Evolutionary conservation across 1,140 invertebrate genomes (phyloP).

Genomic region (Philopotamus ludificatus): DNA sequence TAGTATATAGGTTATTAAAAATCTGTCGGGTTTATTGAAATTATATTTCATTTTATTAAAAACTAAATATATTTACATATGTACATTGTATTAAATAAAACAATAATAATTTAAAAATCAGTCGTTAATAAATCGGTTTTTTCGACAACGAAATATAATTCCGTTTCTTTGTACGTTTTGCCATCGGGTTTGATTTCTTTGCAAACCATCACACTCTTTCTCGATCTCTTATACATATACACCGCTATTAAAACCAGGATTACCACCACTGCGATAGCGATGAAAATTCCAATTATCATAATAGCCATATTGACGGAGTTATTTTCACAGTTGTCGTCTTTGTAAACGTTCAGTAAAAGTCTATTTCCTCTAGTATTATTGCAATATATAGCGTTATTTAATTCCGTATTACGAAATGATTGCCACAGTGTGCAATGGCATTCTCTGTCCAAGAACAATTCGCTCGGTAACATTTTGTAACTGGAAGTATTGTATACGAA

Average conservation of each 20-base stretch:
- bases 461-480: constrained; percentile 58
- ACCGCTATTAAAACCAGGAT: constrained; percentile 48
- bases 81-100: too few species aligned
- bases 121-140: constrained; percentile 76
- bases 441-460: constrained; percentile 59
- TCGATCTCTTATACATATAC: constrained; percentile 47
- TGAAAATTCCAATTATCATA: not conserved
- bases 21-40: too few species aligned
- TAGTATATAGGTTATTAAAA: too few species aligned
- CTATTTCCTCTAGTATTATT: not conserved
- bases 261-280: constrained; percentile 45
- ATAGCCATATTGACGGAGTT: constrained; percentile 45
- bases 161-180: constrained; percentile 77
- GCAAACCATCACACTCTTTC: constrained; percentile 49
- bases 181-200: constrained; percentile 65
- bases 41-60: too few species aligned
- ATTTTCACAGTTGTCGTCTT: not conserved
- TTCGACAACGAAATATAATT: constrained; percentile 81
- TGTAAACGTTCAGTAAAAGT: not conserved
- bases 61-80: too few species aligned
- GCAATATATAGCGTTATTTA: not conserved
- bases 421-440: constrained; percentile 57
- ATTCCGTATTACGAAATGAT: not conserved
- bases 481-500: constrained; percentile 59
- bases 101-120: constrained; percentile 59